A percentile compares a stretch with the other conserved stretches of the same genome.
These are phyloP conservation scores for Mechanitis messenoides DNA, from an alignment of 2,888 invertebrate genomes.

Conservation along the genomic window DNA sequence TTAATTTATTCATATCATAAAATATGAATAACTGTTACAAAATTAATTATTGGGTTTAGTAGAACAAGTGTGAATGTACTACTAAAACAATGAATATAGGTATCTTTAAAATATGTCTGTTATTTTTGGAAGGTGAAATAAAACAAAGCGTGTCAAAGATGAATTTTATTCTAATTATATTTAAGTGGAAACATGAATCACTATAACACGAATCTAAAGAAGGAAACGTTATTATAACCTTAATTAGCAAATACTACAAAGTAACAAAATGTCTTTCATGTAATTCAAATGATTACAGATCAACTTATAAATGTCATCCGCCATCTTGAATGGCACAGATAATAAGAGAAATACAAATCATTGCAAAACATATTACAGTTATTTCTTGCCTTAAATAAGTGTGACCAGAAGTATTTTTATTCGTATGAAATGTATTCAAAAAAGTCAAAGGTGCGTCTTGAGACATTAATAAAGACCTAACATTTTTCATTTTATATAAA, in stretches of 20 bases:
- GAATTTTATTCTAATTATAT: slow-evolving; percentile 75
- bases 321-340: slow-evolving; percentile 20
- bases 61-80: too few relatives aligned
- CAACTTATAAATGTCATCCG: slow-evolving; percentile 14
- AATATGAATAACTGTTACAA: too few relatives aligned
- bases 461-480: slow-evolving; percentile 5
- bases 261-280: slow-evolving; percentile 74
- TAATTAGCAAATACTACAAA: slow-evolving; percentile 74
- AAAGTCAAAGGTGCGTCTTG: slow-evolving; percentile 2
- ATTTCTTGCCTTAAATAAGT: slow-evolving; percentile 7
- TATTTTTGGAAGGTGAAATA: slow-evolving; percentile 30
- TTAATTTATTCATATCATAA: too few relatives aligned
- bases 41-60: too few relatives aligned
- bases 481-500: slow-evolving; percentile 17
- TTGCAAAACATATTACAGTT: slow-evolving; percentile 4
- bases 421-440: slow-evolving; percentile 1
- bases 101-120: too few relatives aligned
- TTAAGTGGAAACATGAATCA: slow-evolving; percentile 76
- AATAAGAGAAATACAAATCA: slow-evolving; percentile 11
- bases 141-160: slow-evolving; percentile 64
- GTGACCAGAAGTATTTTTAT: slow-evolving; percentile 17
- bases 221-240: slow-evolving; percentile 74
- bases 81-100: too few relatives aligned
- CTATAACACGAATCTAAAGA: slow-evolving; percentile 76
- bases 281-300: slow-evolving; percentile 39